These are phyloP conservation scores for Potorous gilbertii DNA, from an alignment of 2,797 vertebrate genomes.

Conservation along the genomic window DNA sequence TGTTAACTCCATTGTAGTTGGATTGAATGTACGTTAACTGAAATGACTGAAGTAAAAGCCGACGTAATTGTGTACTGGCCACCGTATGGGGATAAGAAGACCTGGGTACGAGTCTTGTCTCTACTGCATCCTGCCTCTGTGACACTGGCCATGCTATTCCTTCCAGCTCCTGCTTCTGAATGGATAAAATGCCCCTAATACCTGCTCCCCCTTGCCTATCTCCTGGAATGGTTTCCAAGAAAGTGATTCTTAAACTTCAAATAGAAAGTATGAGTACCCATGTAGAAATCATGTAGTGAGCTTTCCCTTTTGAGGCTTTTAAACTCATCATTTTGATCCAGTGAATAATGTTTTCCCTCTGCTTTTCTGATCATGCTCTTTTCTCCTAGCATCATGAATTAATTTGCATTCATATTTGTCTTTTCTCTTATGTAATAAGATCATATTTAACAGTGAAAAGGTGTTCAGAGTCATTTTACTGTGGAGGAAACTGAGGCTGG, in stretches of 20 bases:
- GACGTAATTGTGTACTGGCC: neutral
- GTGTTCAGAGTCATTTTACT: neutral
- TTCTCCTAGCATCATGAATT: conserved; percentile 12
- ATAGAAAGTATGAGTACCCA: neutral
- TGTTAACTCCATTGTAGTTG: neutral
- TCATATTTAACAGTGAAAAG: neutral
- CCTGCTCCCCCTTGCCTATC: neutral
- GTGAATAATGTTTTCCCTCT: neutral
- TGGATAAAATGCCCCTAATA: neutral
- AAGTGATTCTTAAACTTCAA: neutral
- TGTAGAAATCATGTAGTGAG: neutral
- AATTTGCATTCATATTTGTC: neutral
- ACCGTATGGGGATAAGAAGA: neutral
- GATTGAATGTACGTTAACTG: neutral
- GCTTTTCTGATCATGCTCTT: neutral
- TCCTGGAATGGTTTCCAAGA: neutral
- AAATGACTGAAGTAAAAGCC: neutral
- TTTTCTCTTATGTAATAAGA: neutral
- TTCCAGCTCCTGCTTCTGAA: neutral
- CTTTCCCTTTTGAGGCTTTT: neutral
- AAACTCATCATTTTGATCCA: neutral
- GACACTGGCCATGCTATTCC: neutral
- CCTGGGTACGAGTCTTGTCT: neutral
- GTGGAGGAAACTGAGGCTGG: neutral
- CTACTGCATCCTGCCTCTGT: accelerated